Conservation (phyloP, 1,140 invertebrate species). For the Anoplophora glabripennis region DNA sequence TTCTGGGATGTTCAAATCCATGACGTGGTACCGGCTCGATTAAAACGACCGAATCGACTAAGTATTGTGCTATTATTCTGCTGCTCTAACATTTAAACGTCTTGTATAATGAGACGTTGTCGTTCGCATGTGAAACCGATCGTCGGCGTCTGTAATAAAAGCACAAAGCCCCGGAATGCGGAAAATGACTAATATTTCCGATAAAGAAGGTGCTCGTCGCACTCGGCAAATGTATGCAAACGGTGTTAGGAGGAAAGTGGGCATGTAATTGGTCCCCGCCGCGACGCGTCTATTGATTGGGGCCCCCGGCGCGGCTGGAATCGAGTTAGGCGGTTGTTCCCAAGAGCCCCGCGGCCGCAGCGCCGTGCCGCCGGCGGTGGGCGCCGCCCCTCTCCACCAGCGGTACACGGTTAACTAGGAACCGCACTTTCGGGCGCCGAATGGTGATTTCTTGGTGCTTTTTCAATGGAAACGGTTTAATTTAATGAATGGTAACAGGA, state of each 20-base stretch:
- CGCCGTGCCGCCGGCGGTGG: conserved; percentile 9
- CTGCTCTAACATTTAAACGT: too few species aligned
- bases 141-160: too few species aligned
- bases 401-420: background rate
- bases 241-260: conserved; percentile 51
- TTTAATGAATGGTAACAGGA: too few species aligned
- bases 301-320: conserved; percentile 37
- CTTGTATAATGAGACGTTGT: too few species aligned
- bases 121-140: too few species aligned
- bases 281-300: conserved; percentile 47
- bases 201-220: conserved; percentile 33
- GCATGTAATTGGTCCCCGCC: conserved; percentile 50
- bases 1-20: too few species aligned
- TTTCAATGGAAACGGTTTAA: too few species aligned
- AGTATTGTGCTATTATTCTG: too few species aligned
- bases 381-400: background rate
- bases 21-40: too few species aligned
- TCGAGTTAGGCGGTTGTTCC: conserved; percentile 44
- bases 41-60: too few species aligned
- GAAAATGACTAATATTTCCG: conserved; percentile 21
- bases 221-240: conserved; percentile 50
- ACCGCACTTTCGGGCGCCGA: background rate
- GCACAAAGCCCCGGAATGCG: conserved; percentile 5
- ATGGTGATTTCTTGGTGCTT: too few species aligned
- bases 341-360: conserved; percentile 27